phyloP scores from a whole-genome alignment of 1,140 invertebrate genomes.

The Drosophila nebulosa region DNA sequence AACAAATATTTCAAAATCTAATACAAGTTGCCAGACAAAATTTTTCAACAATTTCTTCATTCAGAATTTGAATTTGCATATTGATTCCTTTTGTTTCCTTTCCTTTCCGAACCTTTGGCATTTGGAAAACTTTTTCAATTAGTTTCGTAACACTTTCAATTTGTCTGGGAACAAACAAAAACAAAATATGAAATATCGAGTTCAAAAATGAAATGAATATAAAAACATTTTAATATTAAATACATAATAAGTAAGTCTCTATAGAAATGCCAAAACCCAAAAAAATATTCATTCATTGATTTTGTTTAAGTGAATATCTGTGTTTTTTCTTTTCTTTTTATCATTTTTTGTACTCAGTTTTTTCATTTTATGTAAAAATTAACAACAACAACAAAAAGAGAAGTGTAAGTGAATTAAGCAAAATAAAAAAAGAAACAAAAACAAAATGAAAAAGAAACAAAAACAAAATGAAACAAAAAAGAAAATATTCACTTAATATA shows the following conservation, averaged over 20 bases:
- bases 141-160: neutral
- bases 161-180: neutral
- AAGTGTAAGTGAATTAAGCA: slow-evolving; percentile 61
- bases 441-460: slow-evolving; percentile 45
- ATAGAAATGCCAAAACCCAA: neutral
- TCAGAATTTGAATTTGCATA: neutral
- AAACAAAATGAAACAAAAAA: slow-evolving; percentile 50
- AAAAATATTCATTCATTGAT: neutral
- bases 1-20: too few species aligned
- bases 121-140: neutral
- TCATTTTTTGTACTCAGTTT: neutral
- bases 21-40: neutral
- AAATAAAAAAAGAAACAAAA: slow-evolving; percentile 23
- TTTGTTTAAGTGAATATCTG: neutral
- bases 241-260: neutral
- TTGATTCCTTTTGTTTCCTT: too few species aligned
- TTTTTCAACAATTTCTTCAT: neutral
- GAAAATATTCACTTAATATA: slow-evolving; percentile 1
- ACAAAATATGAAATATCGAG: neutral
- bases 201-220: neutral
- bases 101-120: too few species aligned
- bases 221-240: neutral
- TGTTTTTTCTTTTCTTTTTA: slow-evolving; percentile 12
- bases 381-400: too few species aligned
- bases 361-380: slow-evolving; percentile 58